Percentiles rank a stretch among this genome's conserved stretches.
These are phyloP conservation scores for Petromus typicus DNA, from an alignment of 2,113 vertebrate genomes.

Conservation along the genomic window DNA sequence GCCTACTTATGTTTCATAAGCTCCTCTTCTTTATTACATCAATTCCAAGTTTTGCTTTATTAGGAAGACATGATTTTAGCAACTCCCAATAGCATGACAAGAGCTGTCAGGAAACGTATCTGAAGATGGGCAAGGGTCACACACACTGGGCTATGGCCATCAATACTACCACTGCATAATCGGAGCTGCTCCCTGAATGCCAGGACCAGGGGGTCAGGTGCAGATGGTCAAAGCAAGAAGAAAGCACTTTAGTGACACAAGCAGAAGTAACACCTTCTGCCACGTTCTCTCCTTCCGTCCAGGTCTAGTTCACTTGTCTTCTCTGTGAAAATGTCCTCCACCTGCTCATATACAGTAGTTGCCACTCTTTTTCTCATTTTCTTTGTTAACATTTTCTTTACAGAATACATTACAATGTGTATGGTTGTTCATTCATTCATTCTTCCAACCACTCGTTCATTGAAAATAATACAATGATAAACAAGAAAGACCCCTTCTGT, in stretches of 20 bases:
- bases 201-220: neutral
- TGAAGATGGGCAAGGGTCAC: neutral
- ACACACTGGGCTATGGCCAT: neutral
- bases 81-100: slow-evolving; percentile 45
- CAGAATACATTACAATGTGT: neutral
- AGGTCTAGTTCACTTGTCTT: neutral
- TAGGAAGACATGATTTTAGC: slow-evolving; percentile 66
- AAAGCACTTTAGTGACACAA: neutral
- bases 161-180: neutral
- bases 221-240: neutral
- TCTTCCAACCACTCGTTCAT: neutral
- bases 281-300: neutral
- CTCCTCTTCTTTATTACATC: slow-evolving; percentile 67
- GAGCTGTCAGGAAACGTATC: slow-evolving; percentile 46
- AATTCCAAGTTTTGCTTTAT: slow-evolving; percentile 69
- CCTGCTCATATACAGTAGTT: neutral
- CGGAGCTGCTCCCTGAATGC: neutral
- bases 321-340: neutral
- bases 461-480: slow-evolving; percentile 8
- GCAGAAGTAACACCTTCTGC: neutral
- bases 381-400: neutral
- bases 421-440: neutral
- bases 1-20: slow-evolving; percentile 76
- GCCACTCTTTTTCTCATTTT: slow-evolving; percentile 8
- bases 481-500: neutral